Conservation (phyloP, 2,113 vertebrate species). For the Procavia capensis region DNA sequence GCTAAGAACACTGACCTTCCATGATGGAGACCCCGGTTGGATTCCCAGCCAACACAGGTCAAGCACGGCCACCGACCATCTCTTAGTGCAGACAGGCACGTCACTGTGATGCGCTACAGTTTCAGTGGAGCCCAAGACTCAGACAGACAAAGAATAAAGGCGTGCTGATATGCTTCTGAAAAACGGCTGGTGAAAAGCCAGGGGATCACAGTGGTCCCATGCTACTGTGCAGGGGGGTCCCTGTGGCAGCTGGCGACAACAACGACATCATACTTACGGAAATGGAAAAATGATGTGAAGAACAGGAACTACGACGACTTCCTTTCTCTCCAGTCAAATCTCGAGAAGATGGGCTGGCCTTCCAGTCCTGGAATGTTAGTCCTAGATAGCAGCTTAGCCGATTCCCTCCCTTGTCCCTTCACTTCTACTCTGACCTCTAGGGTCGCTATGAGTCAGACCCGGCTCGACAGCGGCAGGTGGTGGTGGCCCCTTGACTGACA, state of each 20-base stretch:
- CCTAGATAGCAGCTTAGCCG: background rate
- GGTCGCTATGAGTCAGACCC: too few species aligned
- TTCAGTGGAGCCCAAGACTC: background rate
- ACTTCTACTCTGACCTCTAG: too few species aligned
- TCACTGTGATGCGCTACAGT: background rate
- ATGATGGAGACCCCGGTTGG: background rate
- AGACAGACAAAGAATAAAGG: background rate
- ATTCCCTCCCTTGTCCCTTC: too few species aligned
- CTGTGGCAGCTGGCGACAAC: background rate
- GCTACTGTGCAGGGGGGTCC: background rate
- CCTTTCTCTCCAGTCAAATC: background rate
- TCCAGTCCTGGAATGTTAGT: background rate
- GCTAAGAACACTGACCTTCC: background rate
- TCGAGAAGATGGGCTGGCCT: background rate
- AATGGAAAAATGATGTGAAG: slow-evolving; percentile 12
- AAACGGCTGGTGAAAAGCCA: background rate
- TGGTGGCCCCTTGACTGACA: background rate
- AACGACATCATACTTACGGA: background rate
- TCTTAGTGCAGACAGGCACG: background rate
- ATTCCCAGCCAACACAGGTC: background rate
- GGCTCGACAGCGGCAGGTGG: too few species aligned
- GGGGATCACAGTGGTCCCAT: background rate
- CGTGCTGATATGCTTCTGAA: background rate
- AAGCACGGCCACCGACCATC: background rate
- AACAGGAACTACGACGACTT: slow-evolving; percentile 27